Percentiles rank a stretch among this genome's conserved stretches.
Conservation (phyloP, 2,888 invertebrate genomes). For the Nemotelus pantherinus region DNA sequence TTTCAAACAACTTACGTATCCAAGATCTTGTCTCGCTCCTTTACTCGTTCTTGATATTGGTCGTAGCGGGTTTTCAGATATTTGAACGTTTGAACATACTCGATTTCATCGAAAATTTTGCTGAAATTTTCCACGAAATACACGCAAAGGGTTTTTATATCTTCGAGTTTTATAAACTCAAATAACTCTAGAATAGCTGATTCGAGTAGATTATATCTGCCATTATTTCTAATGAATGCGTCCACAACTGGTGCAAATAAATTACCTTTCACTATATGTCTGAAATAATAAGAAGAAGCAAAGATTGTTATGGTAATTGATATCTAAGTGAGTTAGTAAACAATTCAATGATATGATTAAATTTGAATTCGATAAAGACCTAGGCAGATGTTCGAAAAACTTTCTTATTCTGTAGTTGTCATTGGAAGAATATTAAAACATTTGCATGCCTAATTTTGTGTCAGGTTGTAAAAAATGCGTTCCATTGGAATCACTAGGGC, state of each 20-base stretch:
- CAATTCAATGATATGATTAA: too few species aligned
- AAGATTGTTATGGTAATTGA: background rate
- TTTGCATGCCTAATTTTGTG: too few species aligned
- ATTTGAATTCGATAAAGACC: too few species aligned
- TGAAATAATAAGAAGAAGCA: conserved; percentile 53
- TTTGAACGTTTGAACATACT: conserved; percentile 98
- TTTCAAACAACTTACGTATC: conserved; percentile 69
- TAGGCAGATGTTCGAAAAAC: too few species aligned
- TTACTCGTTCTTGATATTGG: conserved; percentile 89
- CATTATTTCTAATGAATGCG: conserved; percentile 95
- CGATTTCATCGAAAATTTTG: conserved; percentile 91
- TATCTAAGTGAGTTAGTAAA: too few species aligned
- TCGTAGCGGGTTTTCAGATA: conserved; percentile 88
- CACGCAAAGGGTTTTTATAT: conserved; percentile 87
- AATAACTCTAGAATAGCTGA: conserved; percentile 99
- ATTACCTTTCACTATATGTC: conserved; percentile 94
- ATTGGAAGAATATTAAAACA: too few species aligned
- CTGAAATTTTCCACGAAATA: conserved; percentile 97
- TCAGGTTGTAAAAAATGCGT: too few species aligned
- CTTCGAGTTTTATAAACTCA: conserved; percentile 96
- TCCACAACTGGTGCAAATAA: conserved; percentile 96
- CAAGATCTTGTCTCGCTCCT: conserved; percentile 82
- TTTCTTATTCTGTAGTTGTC: too few species aligned
- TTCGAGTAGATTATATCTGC: conserved; percentile 97
- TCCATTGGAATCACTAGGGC: too few species aligned